Base-by-base conservation (phyloP, 2,113 vertebrate species). In the Odocoileus hemionus region DNA sequence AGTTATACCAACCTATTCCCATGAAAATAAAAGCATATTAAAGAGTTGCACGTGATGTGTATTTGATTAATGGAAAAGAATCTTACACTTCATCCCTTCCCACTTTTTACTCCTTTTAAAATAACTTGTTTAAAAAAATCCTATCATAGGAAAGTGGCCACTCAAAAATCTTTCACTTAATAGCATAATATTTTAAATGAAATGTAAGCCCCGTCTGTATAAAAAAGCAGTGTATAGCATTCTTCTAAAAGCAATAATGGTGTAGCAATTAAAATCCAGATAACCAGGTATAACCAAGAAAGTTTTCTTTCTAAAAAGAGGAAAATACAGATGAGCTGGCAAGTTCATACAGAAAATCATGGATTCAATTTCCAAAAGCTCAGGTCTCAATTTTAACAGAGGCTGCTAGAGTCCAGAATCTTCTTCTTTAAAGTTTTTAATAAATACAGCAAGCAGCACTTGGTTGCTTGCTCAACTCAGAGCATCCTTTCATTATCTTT, bases 401-500 rank as follows among this genome's bases (percentile, higher is more conserved):
- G 67, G 3, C 43, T 83, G 23, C 39, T 57, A 30, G 36, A 92
- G 23, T 13, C 26, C 54, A 92, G 39, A 23, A 23, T 57, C 80
- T 17, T 94, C 47, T 60, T 86, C 57, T 43, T 86, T n/a, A 43
- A 89, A 93, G 45, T 89, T 85, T 90, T 85, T 80, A 90, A 91
- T 92, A 90, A 28, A 90, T 57, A 83, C 39, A 89, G 54, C 67
- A 83, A 94, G 16, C 3, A 60, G 33, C 17, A 15, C 33, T 25
- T 80, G 28, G 23, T 93, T 89, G 60, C 57, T 94, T 33, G 82
- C 43, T 90, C 74, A 89, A 70, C 79, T 36, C 23, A 70, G 84
- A 90, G 52, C 57, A 82, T 55, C 80, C 74, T 95, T 64, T 83
- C 64, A 88, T 96, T 97, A 96, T 95, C 84, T 36, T 95, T 79